Evolutionary conservation across 2,113 vertebrate species (phyloP).

Genomic region (Equus quagga): DNA sequence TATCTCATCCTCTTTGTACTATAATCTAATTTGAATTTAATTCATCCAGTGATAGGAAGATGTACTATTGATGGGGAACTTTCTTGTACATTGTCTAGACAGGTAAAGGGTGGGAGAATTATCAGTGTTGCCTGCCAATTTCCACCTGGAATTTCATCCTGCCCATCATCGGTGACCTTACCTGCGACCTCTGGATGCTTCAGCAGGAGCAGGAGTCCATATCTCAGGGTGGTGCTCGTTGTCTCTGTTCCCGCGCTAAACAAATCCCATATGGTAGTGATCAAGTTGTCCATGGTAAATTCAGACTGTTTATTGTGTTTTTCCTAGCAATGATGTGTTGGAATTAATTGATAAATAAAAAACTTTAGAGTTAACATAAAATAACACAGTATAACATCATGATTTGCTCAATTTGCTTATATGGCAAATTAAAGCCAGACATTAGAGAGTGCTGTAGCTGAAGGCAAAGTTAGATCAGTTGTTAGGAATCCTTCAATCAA

Average conservation of each 20-base stretch:
- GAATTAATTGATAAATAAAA: background rate
- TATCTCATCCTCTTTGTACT: background rate
- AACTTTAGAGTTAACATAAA: background rate
- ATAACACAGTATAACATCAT: background rate
- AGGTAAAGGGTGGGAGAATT: background rate
- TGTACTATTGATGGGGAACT: background rate
- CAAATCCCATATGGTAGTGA: constrained; percentile 67
- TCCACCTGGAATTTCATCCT: background rate
- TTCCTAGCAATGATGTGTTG: constrained; percentile 75
- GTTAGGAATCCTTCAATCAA: background rate
- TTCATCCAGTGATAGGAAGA: background rate
- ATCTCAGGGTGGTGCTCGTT: constrained; percentile 80
- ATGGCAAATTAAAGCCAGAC: background rate
- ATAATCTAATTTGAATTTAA: background rate
- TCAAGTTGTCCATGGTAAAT: constrained; percentile 77
- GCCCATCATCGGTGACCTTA: constrained; percentile 33
- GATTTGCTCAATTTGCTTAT: background rate
- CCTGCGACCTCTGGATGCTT: constrained; percentile 85
- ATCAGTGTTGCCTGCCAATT: background rate
- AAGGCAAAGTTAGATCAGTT: background rate
- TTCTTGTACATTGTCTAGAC: background rate
- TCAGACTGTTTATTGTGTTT: constrained; percentile 72
- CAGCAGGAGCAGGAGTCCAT: constrained; percentile 83
- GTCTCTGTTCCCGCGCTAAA: constrained; percentile 86
- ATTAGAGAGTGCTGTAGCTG: background rate